Conservation (phyloP, 2,113 vertebrate species). For the Myrmecobius fasciatus region DNA sequence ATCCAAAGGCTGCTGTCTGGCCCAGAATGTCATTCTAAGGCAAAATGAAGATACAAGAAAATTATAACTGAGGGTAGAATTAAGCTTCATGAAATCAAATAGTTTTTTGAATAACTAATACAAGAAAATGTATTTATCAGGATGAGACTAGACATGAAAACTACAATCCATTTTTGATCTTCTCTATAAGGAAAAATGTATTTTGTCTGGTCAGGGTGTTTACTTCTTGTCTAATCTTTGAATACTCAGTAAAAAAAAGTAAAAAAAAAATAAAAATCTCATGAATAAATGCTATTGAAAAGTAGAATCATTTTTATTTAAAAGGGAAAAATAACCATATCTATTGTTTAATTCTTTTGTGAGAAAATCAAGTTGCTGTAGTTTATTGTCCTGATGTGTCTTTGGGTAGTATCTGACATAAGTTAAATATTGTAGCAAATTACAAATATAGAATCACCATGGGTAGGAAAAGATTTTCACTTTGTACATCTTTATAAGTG, state of each 20-base stretch:
- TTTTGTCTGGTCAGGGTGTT: not conserved
- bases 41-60: not conserved
- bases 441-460: conserved; percentile 37
- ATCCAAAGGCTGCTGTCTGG: fast-evolving
- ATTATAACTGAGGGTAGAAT: not conserved
- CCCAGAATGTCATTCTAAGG: conserved; percentile 23
- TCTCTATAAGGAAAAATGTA: not conserved
- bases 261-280: not conserved
- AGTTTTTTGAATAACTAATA: not conserved
- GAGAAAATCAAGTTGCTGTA: not conserved
- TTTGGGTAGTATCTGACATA: conserved; percentile 31
- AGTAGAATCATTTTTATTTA: not conserved
- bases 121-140: not conserved
- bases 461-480: conserved; percentile 46
- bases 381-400: conserved; percentile 28
- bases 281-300: not conserved
- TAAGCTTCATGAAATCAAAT: not conserved
- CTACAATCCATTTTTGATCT: not conserved
- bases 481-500: not conserved
- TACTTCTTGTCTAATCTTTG: not conserved
- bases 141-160: not conserved
- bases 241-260: not conserved
- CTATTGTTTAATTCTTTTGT: not conserved
- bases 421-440: conserved; percentile 37
- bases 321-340: not conserved